These are phyloP conservation scores for Microcebus murinus DNA, from an alignment of 2,113 vertebrate genomes.

Conservation along the genomic window DNA sequence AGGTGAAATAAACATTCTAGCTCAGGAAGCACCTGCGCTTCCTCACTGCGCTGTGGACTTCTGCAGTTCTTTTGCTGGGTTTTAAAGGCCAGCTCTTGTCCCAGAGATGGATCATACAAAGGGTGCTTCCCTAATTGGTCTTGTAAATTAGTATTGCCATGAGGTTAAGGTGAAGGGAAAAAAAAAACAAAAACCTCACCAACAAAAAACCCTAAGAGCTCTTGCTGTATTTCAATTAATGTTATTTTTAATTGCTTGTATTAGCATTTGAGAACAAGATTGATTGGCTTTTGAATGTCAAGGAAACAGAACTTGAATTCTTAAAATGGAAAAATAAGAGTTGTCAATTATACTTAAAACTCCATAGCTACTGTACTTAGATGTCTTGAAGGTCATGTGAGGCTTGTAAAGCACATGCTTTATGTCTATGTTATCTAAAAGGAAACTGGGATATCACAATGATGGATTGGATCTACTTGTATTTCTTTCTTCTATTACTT, in stretches of 20 bases:
- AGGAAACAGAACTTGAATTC: constrained; percentile 82
- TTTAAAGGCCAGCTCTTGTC: constrained; percentile 79
- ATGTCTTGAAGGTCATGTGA: constrained; percentile 82
- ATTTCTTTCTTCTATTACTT: constrained; percentile 47
- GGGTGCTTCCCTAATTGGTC: constrained; percentile 83
- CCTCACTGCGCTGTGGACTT: constrained; percentile 64
- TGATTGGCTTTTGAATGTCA: constrained; percentile 86
- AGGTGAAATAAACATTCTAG: constrained; percentile 73
- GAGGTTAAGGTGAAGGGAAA: constrained; percentile 77
- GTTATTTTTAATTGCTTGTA: constrained; percentile 87
- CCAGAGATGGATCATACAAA: constrained; percentile 83
- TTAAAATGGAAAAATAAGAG: constrained; percentile 81
- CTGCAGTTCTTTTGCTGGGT: constrained; percentile 78
- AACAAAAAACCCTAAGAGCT: constrained; percentile 58
- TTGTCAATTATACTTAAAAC: constrained; percentile 86
- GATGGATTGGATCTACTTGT: constrained; percentile 58
- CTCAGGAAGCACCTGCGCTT: constrained; percentile 33
- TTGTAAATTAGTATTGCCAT: constrained; percentile 84
- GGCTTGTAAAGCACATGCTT: constrained; percentile 67
- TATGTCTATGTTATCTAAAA: constrained; percentile 74
- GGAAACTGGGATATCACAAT: constrained; percentile 63
- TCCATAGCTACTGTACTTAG: constrained; percentile 76
- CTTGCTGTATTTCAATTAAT: constrained; percentile 86
- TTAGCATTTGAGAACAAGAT: constrained; percentile 87
- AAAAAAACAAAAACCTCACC: background rate